Evolutionary conservation across 1,140 invertebrate genomes (phyloP), one percentile per base, ranked within the genome.

Genomic region (Brachionus rotundiformis): DNA sequence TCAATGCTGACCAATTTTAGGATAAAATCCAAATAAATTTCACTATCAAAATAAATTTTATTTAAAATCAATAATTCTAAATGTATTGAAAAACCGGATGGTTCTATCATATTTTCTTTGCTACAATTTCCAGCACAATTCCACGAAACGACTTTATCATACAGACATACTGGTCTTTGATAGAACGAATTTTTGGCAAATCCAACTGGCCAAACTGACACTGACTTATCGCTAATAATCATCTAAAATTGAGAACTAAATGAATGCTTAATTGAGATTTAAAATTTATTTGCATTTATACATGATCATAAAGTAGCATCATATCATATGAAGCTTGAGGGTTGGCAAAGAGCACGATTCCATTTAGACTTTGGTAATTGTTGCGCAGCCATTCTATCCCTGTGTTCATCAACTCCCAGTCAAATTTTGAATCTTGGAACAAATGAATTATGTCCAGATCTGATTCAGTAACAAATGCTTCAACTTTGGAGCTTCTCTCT

Each of bases 131-230:
- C 16, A 36, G 29, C 63, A 41, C 63, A 68, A 36, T 33, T 36
- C 63, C 63, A 68, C 5, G 27, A 33, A 2, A 68, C 16, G 36
- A 68, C 13, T 10, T 33, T 68, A 8, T 36, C n/a, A 11, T 68
- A 4, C 3, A 36, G 10, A 36, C 63, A 68, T 7, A 33, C 31
- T 33, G 63, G 63, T 36, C 31, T 68, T 68, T 68, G 63, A 16
- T 68, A 68, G n/a, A 68, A 19, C 36, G 13, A 68, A n/a, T 39
- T 36, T 36, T 36, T 31, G 6, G 29, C 16, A 16, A 68, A 68
- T 16, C 29, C 63, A 68, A 68, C 63, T 5, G 63, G 63, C 63
- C 63, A 68, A 0, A 68, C 63, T 10, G 63, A 36, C 27, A 68
- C 16, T 19, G 0, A 16, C 19, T 36, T 33, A 16, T 29, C 19